Evolutionary conservation across 1,140 invertebrate species (phyloP).

Genomic region (Globodera rostochiensis): DNA sequence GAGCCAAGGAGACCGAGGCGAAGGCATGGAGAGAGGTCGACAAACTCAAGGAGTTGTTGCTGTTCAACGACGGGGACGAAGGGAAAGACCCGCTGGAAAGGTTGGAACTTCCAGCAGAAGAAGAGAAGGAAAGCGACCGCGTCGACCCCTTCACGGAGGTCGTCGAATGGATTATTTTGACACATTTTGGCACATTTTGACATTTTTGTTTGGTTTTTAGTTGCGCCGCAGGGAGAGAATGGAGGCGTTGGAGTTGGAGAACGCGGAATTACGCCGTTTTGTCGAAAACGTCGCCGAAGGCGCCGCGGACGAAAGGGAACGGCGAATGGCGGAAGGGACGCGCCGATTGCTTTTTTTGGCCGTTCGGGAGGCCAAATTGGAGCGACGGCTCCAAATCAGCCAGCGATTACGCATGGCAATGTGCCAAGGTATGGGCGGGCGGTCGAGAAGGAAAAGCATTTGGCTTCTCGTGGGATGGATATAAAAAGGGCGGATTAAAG

Average conservation of each 20-base stretch:
- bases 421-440: constrained; percentile 20
- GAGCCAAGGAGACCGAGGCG: constrained; percentile 13
- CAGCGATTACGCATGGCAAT: constrained; percentile 34
- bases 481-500: background rate
- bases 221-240: background rate
- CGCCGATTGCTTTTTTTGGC: constrained; percentile 48
- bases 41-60: constrained; percentile 41
- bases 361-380: constrained; percentile 41
- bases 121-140: background rate
- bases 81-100: constrained; percentile 28
- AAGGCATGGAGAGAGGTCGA: constrained; percentile 19
- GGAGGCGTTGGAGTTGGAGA: constrained; percentile 42
- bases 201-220: background rate
- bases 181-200: background rate
- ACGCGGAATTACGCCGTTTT: constrained; percentile 42
- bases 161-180: background rate
- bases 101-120: constrained; percentile 23
- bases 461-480: constrained; percentile 22
- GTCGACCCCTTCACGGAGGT: background rate
- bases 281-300: constrained; percentile 29
- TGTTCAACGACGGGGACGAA: constrained; percentile 33
- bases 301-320: constrained; percentile 49
- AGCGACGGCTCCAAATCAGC: constrained; percentile 31
- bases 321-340: constrained; percentile 50
- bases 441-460: constrained; percentile 23